Conservation (phyloP, 37 sponge, comb jelly and placozoan genomes). For the Bolinopsis microptera region DNA sequence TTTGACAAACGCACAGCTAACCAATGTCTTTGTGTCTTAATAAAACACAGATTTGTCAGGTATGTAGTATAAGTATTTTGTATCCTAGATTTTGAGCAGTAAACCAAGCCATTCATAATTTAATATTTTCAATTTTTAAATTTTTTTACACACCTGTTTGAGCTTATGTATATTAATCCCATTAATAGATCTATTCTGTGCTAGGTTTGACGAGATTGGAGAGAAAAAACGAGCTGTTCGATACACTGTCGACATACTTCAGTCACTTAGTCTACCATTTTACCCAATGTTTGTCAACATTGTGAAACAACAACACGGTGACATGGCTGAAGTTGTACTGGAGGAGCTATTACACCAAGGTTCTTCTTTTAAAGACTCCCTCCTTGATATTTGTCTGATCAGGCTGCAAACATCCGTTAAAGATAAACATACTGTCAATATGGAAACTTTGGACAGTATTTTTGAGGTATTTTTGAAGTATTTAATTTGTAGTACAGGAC, state of each 20-base stretch:
- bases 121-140: too few species aligned
- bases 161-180: too few species aligned
- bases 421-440: slow-evolving; percentile 15
- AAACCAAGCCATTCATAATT: too few species aligned
- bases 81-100: too few species aligned
- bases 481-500: too few species aligned
- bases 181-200: too few species aligned
- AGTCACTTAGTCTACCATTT: slow-evolving; percentile 39
- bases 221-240: slow-evolving; percentile 19
- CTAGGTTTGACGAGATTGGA: slow-evolving; percentile 24
- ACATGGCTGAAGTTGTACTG: slow-evolving; percentile 3
- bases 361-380: background rate
- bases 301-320: slow-evolving; percentile 50
- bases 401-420: background rate
- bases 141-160: too few species aligned
- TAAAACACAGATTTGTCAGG: slow-evolving; percentile 52
- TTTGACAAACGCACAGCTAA: slow-evolving; percentile 33
- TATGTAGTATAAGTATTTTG: background rate
- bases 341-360: slow-evolving; percentile 59
- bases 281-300: slow-evolving; percentile 58
- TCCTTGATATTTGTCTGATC: background rate
- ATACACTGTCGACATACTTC: slow-evolving; percentile 21
- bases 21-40: slow-evolving; percentile 54
- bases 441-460: background rate
- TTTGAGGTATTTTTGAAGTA: slow-evolving; percentile 54